Evolutionary conservation across 1,140 invertebrate genomes (phyloP), one percentile per base, ranked within the genome.

Genomic region (Vanessa atalanta): DNA sequence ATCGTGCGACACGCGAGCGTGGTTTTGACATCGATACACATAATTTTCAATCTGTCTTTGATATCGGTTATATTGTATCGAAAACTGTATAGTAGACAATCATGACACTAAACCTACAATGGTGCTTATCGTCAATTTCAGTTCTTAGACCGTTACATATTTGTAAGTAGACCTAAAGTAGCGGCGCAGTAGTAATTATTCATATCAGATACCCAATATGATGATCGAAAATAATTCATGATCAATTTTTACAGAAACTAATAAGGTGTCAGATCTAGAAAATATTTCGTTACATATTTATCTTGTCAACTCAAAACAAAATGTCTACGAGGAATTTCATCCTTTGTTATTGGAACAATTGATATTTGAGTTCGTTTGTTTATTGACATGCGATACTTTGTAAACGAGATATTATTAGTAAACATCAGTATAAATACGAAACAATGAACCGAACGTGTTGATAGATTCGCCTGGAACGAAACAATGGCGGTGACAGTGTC

Each of bases 361-460:
- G 53, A 57, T 37, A 50, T 47, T 43, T 43, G 9, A 43, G 37
- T 43, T 43, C 37, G 37, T 66, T 47, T 57, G 70, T 55, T 72
- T 72, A 65, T 81, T 75, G 79, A 79, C 77, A 81, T 69, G 15
- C 47, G 75, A 77, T 75, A 79, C 75, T 75, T 55, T 71, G 72
- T 79, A 79, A 81, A 75, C 70, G 63, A 73, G 73, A 72, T 65
- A 75, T 72, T 75, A 80, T 74, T 75, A 70, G 71, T 71, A 83
- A 82, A 82, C 70, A 79, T 73, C 64, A 43, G 67, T 71, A 79
- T 75, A 80, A 78, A 80, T 74, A 74, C 66, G 77, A 70, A 77
- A 86, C 83, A 84, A 86, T 81, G 78, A 78, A 79, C 67, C 76
- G 50, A 77, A 72, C 73, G 74, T 79, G 79, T 75, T 75, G 71